phyloP scores from a whole-genome alignment of 2,113 vertebrate genomes.

The Spilogale gracilis region DNA sequence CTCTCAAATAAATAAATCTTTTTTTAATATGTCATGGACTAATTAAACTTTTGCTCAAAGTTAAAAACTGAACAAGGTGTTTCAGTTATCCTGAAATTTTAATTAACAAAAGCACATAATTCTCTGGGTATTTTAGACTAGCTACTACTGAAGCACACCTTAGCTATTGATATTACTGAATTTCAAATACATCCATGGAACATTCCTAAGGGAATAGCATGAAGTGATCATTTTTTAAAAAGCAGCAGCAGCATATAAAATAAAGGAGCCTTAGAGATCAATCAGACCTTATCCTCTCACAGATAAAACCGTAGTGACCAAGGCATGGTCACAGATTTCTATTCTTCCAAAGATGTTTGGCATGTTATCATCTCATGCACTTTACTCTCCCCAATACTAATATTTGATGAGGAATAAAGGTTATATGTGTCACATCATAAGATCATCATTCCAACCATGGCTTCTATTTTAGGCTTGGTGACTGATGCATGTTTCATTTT shows the following conservation, averaged over 20 bases:
- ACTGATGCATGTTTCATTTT: conserved; percentile 23
- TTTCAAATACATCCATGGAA: not conserved
- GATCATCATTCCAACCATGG: not conserved
- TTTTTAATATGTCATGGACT: not conserved
- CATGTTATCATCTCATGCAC: not conserved
- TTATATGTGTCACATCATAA: not conserved
- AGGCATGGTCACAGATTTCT: not conserved
- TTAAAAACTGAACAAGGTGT: conserved; percentile 16
- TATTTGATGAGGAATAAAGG: not conserved
- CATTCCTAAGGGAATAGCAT: not conserved
- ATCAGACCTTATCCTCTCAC: not conserved
- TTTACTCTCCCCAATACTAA: not conserved
- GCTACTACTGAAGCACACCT: not conserved
- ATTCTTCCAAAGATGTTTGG: not conserved
- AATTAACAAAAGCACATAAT: not conserved
- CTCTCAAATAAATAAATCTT: no score
- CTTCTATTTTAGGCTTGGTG: conserved; percentile 61
- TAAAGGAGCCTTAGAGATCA: not conserved
- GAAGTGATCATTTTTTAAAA: not conserved
- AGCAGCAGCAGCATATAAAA: not conserved
- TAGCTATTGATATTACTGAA: not conserved
- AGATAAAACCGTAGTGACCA: not conserved
- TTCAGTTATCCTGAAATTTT: conserved; percentile 21
- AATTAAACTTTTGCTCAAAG: not conserved
- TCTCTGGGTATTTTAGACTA: conserved; percentile 8